Evolutionary conservation across 2,888 invertebrate genomes (phyloP), one percentile per base, ranked within the genome.

Genomic region (Yponomeuta evonymella): DNA sequence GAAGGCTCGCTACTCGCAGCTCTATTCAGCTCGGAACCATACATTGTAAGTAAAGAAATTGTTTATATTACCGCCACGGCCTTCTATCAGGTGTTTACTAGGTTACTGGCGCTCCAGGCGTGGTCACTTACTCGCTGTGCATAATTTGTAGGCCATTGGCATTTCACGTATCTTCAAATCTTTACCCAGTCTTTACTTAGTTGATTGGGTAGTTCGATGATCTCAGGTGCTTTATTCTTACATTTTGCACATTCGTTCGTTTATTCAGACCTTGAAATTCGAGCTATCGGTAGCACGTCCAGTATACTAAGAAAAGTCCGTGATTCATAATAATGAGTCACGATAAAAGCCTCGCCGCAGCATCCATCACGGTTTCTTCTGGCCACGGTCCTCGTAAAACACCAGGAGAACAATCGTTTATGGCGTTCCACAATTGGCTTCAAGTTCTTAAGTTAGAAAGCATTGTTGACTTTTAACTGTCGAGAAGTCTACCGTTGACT

Each of bases 1-100:
- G 91, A 89, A 86, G 78, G 78, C 81, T 23, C 84, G 90, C 48
- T 90, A 91, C 74, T 81, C 84, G n/a, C 84, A 83, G 76, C 76
- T 90, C 15, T 90, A 90, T 75, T 86, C 88, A 3, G 77, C 83
- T 62, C 80, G 64, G 36, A 62, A 15, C n/a, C 4, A 66, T 29
- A 63, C 48, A 70, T 5, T 43, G 43, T 43, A 43, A 43, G 43
- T 43, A 43, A 43, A 3, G 43, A 43, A 43, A 43, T 5, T 43
- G 43, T 43, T 6, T 43, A 43, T 43, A 0, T 43, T 43, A 43
- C 43, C 43, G 6, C 43, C 43, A 43, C 43, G 9, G 8, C 5
- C 43, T 43, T 43, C 6, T 8, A 8, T 8, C 6, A 43, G 8
- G 43, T 43, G 8, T 43, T 43, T 43, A 43, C 8, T 43, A 43